Evolutionary conservation across 2,888 invertebrate genomes (phyloP).

Genomic region (Melanotus villosus): DNA sequence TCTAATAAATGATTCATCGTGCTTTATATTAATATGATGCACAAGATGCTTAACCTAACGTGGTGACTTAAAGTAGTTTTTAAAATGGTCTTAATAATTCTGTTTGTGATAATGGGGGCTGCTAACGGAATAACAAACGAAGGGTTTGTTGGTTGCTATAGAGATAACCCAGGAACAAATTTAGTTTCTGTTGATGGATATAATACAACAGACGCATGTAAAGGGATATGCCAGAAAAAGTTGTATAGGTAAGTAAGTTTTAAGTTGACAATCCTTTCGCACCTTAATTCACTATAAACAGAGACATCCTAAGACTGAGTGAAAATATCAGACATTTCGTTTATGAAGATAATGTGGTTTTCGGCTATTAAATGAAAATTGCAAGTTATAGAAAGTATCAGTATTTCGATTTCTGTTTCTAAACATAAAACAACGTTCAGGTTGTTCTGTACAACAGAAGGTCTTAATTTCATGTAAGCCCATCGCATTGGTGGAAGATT

Average conservation of each 20-base stretch:
- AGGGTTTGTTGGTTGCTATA: constrained; percentile 57
- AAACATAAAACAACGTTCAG: too few species aligned
- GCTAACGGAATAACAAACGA: constrained; percentile 26
- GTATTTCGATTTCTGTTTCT: too few species aligned
- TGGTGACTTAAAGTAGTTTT: not conserved
- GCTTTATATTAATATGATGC: not conserved
- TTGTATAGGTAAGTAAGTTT: constrained; percentile 59
- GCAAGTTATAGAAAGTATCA: too few species aligned
- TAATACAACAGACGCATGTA: constrained; percentile 54
- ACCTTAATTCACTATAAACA: too few species aligned
- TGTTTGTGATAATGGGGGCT: constrained; percentile 27
- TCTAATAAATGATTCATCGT: not conserved
- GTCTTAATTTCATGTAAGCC: too few species aligned
- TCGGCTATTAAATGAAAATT: too few species aligned
- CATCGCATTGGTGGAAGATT: too few species aligned
- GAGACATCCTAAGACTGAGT: too few species aligned
- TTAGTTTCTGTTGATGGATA: constrained; percentile 27
- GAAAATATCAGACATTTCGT: too few species aligned
- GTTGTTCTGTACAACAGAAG: too few species aligned
- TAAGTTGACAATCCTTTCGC: too few species aligned
- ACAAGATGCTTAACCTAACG: not conserved
- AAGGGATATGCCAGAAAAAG: constrained; percentile 54
- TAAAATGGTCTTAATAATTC: constrained; percentile 25
- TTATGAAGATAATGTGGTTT: too few species aligned
- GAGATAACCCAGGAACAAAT: constrained; percentile 48